Evolutionary conservation across 2,797 vertebrate genomes (phyloP).

Genomic region (Tokudaia muenninki): DNA sequence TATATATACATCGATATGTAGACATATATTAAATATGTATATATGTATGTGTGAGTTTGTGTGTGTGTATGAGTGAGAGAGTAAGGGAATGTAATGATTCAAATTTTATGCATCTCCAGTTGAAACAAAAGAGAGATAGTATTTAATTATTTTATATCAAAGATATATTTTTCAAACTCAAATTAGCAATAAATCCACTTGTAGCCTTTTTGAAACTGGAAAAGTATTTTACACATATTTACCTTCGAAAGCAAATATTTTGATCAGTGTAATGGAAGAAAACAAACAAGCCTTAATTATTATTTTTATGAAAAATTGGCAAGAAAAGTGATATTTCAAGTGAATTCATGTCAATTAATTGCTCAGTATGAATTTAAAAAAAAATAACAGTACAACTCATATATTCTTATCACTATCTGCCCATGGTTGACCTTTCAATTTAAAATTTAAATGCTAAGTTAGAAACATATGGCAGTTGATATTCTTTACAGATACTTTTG

Average conservation of each 20-base stretch:
- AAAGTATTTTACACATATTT: conserved; percentile 22
- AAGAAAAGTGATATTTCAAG: conserved; percentile 13
- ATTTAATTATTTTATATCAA: not conserved
- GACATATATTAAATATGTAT: not conserved
- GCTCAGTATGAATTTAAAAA: not conserved
- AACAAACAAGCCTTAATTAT: conserved; percentile 28
- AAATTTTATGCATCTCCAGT: not conserved
- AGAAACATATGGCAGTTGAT: not conserved
- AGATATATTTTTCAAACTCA: not conserved
- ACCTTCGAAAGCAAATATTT: conserved; percentile 66
- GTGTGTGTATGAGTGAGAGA: not conserved
- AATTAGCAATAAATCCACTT: not conserved
- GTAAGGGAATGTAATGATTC: too few species aligned
- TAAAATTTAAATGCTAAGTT: not conserved
- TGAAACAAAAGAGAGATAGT: not conserved
- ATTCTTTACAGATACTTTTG: not conserved
- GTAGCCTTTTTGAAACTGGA: not conserved
- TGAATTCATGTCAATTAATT: conserved; percentile 50
- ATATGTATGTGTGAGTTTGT: not conserved
- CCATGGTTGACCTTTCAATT: not conserved
- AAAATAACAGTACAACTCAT: not conserved
- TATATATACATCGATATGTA: not conserved
- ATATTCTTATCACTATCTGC: not conserved
- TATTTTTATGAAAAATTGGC: conserved; percentile 18
- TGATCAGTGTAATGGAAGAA: not conserved